phyloP scores from a whole-genome alignment of 2,113 vertebrate species.

The Xiphophorus couchianus region DNA sequence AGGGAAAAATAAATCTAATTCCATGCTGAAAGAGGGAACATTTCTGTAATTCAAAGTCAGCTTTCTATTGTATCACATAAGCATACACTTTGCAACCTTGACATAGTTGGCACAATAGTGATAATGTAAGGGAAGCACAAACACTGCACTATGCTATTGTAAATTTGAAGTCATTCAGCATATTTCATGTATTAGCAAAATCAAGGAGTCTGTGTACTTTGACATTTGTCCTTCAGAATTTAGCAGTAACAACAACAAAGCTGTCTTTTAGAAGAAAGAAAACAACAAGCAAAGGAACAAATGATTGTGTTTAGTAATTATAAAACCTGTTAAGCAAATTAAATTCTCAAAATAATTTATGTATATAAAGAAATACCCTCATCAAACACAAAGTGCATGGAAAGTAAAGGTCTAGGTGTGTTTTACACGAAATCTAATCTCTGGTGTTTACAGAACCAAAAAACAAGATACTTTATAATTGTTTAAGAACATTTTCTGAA shows the following conservation, averaged over 20 bases:
- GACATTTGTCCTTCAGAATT: slow-evolving; percentile 9
- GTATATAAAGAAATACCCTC: too few species aligned
- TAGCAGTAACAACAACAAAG: slow-evolving; percentile 2
- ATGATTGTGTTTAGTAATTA: slow-evolving; percentile 2
- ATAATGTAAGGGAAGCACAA: neutral
- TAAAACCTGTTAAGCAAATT: neutral
- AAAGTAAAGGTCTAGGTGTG: too few species aligned
- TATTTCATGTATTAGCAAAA: slow-evolving; percentile 14
- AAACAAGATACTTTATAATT: too few species aligned
- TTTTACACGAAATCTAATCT: too few species aligned
- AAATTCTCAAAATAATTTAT: too few species aligned
- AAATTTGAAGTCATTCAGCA: slow-evolving; percentile 3
- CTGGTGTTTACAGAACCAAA: too few species aligned
- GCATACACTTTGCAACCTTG: neutral
- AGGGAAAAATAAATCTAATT: neutral
- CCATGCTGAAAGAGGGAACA: neutral
- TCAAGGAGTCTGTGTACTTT: slow-evolving; percentile 17
- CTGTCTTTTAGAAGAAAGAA: neutral
- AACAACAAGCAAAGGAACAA: neutral
- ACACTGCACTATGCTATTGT: slow-evolving; percentile 1
- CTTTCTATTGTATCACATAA: neutral
- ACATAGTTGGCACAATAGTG: neutral
- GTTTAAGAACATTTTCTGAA: too few species aligned
- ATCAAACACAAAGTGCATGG: neutral
- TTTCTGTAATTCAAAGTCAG: slow-evolving; percentile 1